phyloP scores from a whole-genome alignment of 2,888 invertebrate genomes.

The Rotaria macrura region DNA sequence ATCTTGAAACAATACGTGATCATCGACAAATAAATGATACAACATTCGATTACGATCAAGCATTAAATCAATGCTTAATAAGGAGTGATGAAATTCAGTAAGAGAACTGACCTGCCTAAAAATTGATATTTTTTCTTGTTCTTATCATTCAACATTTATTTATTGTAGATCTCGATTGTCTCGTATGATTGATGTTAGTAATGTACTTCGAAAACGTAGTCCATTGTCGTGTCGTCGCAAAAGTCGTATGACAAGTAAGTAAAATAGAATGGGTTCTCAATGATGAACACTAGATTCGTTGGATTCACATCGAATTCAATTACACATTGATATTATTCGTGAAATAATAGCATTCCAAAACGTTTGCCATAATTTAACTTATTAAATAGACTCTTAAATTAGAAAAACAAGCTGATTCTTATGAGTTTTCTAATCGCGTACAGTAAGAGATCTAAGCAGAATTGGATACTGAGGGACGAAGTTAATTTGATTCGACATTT shows the following conservation, averaged over 20 bases:
- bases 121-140: not conserved
- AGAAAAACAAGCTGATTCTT: no score
- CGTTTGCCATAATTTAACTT: no score
- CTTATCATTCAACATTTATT: not conserved
- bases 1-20: not conserved
- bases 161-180: constrained; percentile 7
- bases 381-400: no score
- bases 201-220: not conserved
- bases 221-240: constrained; percentile 1
- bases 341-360: no score
- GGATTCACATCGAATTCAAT: no score
- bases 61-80: not conserved
- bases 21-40: not conserved
- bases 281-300: no score
- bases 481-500: no score
- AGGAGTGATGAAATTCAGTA: constrained; percentile 16
- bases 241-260: constrained; percentile 6
- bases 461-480: no score
- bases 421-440: no score
- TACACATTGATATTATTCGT: no score
- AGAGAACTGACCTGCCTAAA: not conserved
- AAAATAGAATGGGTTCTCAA: no score
- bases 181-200: constrained; percentile 13
- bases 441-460: no score
- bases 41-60: constrained; percentile 1